phyloP scores from a whole-genome alignment of 2,888 invertebrate species.

The Eledona agricola region DNA sequence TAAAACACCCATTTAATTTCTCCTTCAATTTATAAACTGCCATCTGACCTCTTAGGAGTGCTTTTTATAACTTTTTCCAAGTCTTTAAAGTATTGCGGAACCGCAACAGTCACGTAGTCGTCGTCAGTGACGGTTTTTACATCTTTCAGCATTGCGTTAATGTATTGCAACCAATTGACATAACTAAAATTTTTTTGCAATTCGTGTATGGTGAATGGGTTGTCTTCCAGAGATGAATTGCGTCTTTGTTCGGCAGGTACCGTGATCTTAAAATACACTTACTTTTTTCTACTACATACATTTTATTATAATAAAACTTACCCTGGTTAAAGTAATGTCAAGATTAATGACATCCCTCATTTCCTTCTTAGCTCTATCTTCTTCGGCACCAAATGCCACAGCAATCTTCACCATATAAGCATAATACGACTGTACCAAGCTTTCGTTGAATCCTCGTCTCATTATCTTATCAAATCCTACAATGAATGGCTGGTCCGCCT shows the following conservation, averaged over 20 bases:
- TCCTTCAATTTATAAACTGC: not conserved
- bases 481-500: slow-evolving; percentile 46
- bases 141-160: slow-evolving; percentile 60
- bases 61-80: slow-evolving; percentile 44
- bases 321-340: slow-evolving; percentile 44
- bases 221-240: slow-evolving; percentile 39
- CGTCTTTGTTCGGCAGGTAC: slow-evolving; percentile 43
- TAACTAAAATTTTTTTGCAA: slow-evolving; percentile 57
- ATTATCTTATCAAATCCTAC: slow-evolving; percentile 42
- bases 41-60: slow-evolving; percentile 65
- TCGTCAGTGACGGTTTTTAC: slow-evolving; percentile 49
- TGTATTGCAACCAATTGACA: slow-evolving; percentile 50
- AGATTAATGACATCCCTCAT: slow-evolving; percentile 43
- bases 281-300: not conserved
- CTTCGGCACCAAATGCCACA: slow-evolving; percentile 43
- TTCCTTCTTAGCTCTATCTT: slow-evolving; percentile 39
- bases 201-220: slow-evolving; percentile 58
- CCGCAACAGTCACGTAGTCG: slow-evolving; percentile 63
- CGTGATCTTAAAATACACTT: slow-evolving; percentile 47
- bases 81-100: slow-evolving; percentile 59
- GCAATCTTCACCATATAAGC: slow-evolving; percentile 46
- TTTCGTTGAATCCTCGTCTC: slow-evolving; percentile 40
- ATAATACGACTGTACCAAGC: slow-evolving; percentile 43
- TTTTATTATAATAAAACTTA: slow-evolving; percentile 25
- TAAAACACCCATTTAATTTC: slow-evolving; percentile 46